Evolutionary conservation across 1,140 invertebrate species (phyloP).

Genomic region (Marisa cornuarietis): DNA sequence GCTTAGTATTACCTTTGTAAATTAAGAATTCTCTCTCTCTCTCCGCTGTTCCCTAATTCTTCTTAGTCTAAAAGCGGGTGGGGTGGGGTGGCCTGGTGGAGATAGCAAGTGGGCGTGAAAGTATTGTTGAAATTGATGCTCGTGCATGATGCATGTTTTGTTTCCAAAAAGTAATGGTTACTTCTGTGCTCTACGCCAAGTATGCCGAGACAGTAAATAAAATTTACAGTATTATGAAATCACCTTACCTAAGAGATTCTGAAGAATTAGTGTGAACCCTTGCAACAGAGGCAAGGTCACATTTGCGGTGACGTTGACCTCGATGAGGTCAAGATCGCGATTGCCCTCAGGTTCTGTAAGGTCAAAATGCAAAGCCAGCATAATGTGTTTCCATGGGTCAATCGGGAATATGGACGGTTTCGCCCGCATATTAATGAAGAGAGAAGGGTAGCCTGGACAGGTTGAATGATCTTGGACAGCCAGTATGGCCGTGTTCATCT

Average conservation of each 20-base stretch:
- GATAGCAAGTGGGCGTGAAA: too few relatives aligned
- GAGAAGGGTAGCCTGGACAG: slow-evolving; percentile 14
- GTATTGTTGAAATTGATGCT: not conserved
- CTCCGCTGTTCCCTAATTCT: not conserved
- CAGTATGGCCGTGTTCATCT: slow-evolving; percentile 25
- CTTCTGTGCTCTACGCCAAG: not conserved
- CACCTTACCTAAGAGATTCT: slow-evolving; percentile 20
- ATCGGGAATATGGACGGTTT: slow-evolving; percentile 17
- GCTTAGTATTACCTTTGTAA: not conserved
- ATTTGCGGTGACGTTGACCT: slow-evolving; percentile 25
- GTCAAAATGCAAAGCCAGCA: slow-evolving; percentile 24
- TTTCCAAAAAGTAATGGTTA: not conserved
- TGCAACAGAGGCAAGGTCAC: slow-evolving; percentile 21
- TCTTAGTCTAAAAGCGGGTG: too few relatives aligned
- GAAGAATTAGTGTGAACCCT: slow-evolving; percentile 22
- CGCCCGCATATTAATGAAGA: slow-evolving; percentile 15
- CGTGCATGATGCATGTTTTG: not conserved
- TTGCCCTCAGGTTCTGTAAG: slow-evolving; percentile 28
- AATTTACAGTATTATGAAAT: not conserved
- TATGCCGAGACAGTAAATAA: not conserved
- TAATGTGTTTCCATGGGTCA: slow-evolving; percentile 22
- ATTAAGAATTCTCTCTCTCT: not conserved
- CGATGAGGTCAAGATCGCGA: slow-evolving; percentile 20
- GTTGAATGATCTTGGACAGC: slow-evolving; percentile 1
- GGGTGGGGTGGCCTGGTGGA: too few relatives aligned